These are phyloP conservation scores for Rhopalosiphum nymphaeae DNA, from an alignment of 2,888 invertebrate species.

Conservation along the genomic window DNA sequence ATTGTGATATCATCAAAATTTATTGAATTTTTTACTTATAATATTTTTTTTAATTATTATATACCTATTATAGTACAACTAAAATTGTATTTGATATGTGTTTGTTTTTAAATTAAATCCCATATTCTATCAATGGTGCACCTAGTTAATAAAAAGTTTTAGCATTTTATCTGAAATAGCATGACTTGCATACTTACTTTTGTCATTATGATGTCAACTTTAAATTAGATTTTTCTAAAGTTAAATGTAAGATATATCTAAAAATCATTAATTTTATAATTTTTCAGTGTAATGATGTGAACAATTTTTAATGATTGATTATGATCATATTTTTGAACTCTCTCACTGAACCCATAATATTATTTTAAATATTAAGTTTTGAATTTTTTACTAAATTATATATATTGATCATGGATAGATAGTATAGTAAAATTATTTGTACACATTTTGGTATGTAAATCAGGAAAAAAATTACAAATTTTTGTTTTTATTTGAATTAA, in stretches of 20 bases:
- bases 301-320: constrained; percentile 19
- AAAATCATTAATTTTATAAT: not conserved
- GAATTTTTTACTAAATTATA: not conserved
- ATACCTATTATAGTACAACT: not conserved
- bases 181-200: not conserved
- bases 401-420: not conserved
- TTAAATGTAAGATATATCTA: not conserved
- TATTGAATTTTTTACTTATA: not conserved
- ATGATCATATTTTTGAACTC: constrained; percentile 52
- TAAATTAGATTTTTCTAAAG: not conserved
- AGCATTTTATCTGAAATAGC: not conserved
- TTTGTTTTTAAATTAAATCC: not conserved
- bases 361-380: not conserved
- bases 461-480: too few species aligned
- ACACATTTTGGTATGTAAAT: too few species aligned
- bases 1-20: not conserved
- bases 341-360: constrained; percentile 29
- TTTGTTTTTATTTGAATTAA: too few species aligned
- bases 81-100: not conserved
- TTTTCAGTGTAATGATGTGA: constrained; percentile 35
- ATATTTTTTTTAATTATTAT: not conserved
- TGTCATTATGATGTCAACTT: not conserved
- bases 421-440: not conserved
- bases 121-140: not conserved
- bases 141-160: not conserved